phyloP scores from a whole-genome alignment of 1,140 invertebrate genomes.

The Leucophenga varia region DNA sequence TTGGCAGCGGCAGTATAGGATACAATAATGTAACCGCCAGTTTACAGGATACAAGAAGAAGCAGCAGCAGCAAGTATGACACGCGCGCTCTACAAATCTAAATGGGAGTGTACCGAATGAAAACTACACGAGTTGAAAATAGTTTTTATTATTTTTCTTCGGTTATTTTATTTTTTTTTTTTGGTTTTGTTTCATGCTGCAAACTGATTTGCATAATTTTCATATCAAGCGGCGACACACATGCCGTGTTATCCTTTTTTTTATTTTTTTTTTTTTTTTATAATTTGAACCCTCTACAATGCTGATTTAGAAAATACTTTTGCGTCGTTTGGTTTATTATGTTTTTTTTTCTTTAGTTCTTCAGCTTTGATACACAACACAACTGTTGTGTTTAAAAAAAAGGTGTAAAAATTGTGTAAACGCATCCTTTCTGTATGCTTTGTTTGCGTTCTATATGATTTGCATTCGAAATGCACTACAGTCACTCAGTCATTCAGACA shows the following conservation, averaged over 20 bases:
- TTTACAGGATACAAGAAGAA: no score
- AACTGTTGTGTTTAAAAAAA: slow-evolving; percentile 27
- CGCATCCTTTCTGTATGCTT: slow-evolving; percentile 40
- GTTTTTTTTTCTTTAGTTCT: slow-evolving; percentile 1
- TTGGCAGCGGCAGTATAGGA: slow-evolving; percentile 22
- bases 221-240: slow-evolving; percentile 27
- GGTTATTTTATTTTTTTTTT: neutral
- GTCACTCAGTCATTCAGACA: neutral
- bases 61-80: slow-evolving; percentile 10
- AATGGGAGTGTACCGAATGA: slow-evolving; percentile 1
- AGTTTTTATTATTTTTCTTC: slow-evolving; percentile 15
- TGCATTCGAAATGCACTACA: slow-evolving; percentile 46
- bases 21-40: neutral
- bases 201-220: slow-evolving; percentile 47
- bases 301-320: no score
- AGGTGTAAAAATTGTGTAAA: slow-evolving; percentile 53
- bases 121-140: slow-evolving; percentile 23
- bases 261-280: neutral
- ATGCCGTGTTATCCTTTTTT: neutral
- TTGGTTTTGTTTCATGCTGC: slow-evolving; percentile 2
- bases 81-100: neutral
- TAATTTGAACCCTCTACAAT: neutral
- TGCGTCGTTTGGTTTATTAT: no score
- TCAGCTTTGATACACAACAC: slow-evolving; percentile 9
- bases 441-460: slow-evolving; percentile 25